Evolutionary conservation across 1,140 invertebrate genomes (phyloP), one percentile per base, ranked within the genome.

Genomic region (Drosophila fuyamai): DNA sequence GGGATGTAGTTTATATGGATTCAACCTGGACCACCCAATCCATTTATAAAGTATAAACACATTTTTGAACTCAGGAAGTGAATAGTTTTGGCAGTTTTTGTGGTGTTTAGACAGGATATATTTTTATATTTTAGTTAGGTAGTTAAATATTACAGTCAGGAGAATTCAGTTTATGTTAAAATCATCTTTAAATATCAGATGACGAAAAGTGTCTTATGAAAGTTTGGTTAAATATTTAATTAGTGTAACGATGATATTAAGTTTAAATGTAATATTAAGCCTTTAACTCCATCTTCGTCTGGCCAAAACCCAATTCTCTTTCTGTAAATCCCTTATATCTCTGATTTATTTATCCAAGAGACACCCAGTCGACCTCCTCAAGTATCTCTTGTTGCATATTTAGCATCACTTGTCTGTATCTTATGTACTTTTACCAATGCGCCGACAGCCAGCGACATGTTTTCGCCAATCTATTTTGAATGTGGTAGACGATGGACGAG

Each of bases 391-490:
- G 58, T 55, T 35, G 48, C 48, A 53, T 73, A 50, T 70, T 70
- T 44, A 41, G 40, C 27, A 40, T 55, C 66, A 44, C 47, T 68
- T 68, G 62, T 68, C 66, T 56, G 79, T 48, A 62, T 62, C 57
- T 27, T 47, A 16, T 67, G 38, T 41, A 27, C 65, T 63, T 67
- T 88, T 82, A 67, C 79, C 81, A 79, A 82, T 82, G 62, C 47
- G 77, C 74, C 78, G 75, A 73, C 79, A 81, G 67, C 68, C 63
- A 76, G 71, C 76, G 51, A 86, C 75, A 88, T 71, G 60, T 85
- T 71, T 72, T 76, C 57, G 65, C 83, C 65, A 85, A 63, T 82
- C 79, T 85, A 82, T 85, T 88, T 88, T 79, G 61, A 78, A 88
- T 79, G 68, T 36, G 66, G 44, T 40, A 32, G 16, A 16, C 38